Evolutionary conservation across 2,113 vertebrate species (phyloP).

Genomic region (Tretioscincus oriximinensis): DNA sequence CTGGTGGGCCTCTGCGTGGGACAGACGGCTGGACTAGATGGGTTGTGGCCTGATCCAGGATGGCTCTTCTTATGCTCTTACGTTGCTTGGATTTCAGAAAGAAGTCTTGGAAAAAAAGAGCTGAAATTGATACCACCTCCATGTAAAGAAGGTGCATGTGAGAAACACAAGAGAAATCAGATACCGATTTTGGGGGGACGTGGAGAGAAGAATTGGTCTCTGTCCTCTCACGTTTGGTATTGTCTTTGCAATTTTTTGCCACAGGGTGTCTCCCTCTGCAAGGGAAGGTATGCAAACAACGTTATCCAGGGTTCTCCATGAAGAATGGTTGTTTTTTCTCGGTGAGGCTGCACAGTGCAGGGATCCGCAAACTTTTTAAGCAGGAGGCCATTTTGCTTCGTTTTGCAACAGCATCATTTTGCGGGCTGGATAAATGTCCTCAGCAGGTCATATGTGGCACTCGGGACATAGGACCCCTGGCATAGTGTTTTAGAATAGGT

Average conservation of each 20-base stretch:
- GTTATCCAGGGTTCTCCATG: not conserved
- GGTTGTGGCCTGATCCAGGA: too few species aligned
- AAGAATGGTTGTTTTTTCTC: not conserved
- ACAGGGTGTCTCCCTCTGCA: not conserved
- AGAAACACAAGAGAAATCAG: too few species aligned
- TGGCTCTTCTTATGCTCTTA: too few species aligned
- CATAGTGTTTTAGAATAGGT: not conserved
- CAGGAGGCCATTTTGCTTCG: too few species aligned
- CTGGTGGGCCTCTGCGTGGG: too few species aligned
- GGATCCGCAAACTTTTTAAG: too few species aligned
- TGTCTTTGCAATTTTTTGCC: not conserved
- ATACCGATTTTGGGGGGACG: not conserved
- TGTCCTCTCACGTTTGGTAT: too few species aligned
- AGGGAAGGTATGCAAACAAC: not conserved
- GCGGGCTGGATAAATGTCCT: too few species aligned
- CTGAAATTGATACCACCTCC: not conserved
- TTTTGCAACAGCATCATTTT: too few species aligned
- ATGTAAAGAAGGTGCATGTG: not conserved
- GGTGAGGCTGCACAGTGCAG: not conserved
- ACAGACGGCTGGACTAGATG: too few species aligned
- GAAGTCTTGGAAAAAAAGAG: not conserved
- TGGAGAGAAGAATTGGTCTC: not conserved
- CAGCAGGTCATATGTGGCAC: not conserved
- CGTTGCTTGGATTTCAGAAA: not conserved
- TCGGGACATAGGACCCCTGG: not conserved